A percentile compares a stretch with the other conserved stretches of the same genome.
Evolutionary conservation across 2,888 invertebrate species (phyloP).

Genomic region (Isotomurus palustris): DNA sequence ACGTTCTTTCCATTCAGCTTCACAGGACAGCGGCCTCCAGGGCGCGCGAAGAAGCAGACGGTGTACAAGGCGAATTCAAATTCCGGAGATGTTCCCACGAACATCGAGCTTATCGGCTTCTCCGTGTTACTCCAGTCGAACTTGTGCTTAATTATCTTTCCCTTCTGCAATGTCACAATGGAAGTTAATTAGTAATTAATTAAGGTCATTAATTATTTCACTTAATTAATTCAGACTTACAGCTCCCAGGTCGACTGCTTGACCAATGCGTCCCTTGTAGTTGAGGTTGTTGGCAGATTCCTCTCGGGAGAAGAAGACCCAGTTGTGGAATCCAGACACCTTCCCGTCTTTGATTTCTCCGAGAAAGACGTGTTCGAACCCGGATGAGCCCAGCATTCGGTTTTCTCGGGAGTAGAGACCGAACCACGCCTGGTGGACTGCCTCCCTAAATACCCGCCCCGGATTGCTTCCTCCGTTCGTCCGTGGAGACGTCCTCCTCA

Average conservation of each 20-base stretch:
- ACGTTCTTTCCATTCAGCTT: conserved; percentile 67
- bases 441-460: conserved; percentile 53
- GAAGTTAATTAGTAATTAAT: too few species aligned
- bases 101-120: conserved; percentile 73
- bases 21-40: conserved; percentile 69
- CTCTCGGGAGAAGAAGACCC: conserved; percentile 77
- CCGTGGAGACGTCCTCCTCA: conserved; percentile 26
- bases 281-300: conserved; percentile 67
- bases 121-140: conserved; percentile 65
- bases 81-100: conserved; percentile 84
- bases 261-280: conserved; percentile 63
- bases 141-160: conserved; percentile 66
- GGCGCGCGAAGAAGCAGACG: conserved; percentile 73
- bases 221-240: conserved; percentile 19
- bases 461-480: conserved; percentile 32
- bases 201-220: too few species aligned
- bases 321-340: conserved; percentile 82
- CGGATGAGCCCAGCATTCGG: conserved; percentile 77
- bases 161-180: conserved; percentile 66
- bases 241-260: conserved; percentile 28
- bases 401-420: conserved; percentile 74
- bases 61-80: conserved; percentile 86
- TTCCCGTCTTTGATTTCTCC: conserved; percentile 76
- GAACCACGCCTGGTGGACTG: conserved; percentile 53
- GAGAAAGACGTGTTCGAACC: conserved; percentile 88